Evolutionary conservation across 2,797 vertebrate species (phyloP).

Genomic region (Acanthurus tractus): DNA sequence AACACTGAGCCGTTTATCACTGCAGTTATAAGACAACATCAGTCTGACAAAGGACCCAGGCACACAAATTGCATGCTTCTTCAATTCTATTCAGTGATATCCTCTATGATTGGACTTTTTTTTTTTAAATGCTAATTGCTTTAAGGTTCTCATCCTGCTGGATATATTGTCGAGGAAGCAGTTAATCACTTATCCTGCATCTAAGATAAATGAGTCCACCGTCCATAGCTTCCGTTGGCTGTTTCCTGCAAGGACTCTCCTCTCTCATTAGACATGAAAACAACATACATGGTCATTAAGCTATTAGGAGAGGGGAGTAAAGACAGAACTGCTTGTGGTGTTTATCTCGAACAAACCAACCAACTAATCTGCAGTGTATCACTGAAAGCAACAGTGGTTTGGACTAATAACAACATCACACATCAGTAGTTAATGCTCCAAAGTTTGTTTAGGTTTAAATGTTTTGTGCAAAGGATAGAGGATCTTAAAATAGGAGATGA

Average conservation of each 20-base stretch:
- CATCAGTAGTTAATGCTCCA: constrained; percentile 2
- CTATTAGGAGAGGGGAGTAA: constrained; percentile 49
- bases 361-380: constrained; percentile 49
- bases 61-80: constrained; percentile 16
- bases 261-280: constrained; percentile 35
- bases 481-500: neutral
- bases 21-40: constrained; percentile 23
- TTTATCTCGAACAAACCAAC: constrained; percentile 57
- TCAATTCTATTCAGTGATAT: constrained; percentile 37
- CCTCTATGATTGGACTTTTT: constrained; percentile 41
- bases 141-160: constrained; percentile 38
- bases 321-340: constrained; percentile 50
- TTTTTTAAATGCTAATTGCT: constrained; percentile 39
- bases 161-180: constrained; percentile 54
- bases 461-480: constrained; percentile 7
- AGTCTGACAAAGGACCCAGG: neutral
- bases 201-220: constrained; percentile 33
- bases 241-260: constrained; percentile 50
- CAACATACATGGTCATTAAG: constrained; percentile 12
- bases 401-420: constrained; percentile 14
- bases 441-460: neutral
- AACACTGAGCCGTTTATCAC: neutral
- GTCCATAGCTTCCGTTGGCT: constrained; percentile 29
- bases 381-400: constrained; percentile 28
- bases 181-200: constrained; percentile 40